A percentile compares a stretch with the other conserved stretches of the same genome.
Evolutionary conservation across 2,888 invertebrate species (phyloP).

Genomic region (Agrochola litura): DNA sequence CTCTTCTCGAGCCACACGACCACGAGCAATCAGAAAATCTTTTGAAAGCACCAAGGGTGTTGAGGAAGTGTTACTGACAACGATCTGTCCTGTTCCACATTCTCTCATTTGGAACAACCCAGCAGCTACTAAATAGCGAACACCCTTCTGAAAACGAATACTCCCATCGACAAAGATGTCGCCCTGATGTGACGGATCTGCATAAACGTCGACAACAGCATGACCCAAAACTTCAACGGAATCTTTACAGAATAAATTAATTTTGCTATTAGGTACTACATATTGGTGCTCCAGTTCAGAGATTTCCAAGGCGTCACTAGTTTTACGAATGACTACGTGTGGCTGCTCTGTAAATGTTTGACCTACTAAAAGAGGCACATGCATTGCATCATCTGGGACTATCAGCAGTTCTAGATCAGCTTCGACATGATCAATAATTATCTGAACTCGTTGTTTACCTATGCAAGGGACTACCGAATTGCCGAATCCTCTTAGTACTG

Average conservation of each 20-base stretch:
- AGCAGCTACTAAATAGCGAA: not conserved
- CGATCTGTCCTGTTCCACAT: slow-evolving; percentile 6
- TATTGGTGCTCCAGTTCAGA: not conserved
- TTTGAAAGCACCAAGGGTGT: not conserved
- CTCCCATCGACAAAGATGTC: slow-evolving; percentile 8
- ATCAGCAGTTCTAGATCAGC: slow-evolving; percentile 5
- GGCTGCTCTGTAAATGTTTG: not conserved
- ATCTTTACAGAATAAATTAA: not conserved
- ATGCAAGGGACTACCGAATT: not conserved
- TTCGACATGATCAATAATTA: not conserved
- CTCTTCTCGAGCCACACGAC: not conserved
- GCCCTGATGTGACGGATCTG: not conserved
- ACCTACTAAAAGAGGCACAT: slow-evolving; percentile 5
- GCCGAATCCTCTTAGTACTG: slow-evolving; percentile 5
- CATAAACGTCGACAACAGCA: not conserved
- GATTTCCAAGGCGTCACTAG: not conserved
- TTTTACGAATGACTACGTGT: not conserved
- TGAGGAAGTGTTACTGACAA: slow-evolving; percentile 1
- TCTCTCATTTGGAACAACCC: slow-evolving; percentile 9
- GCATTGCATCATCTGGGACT: not conserved
- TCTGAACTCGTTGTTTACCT: slow-evolving; percentile 4
- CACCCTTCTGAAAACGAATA: not conserved
- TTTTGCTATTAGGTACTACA: not conserved
- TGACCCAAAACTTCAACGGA: not conserved
- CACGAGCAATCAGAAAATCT: not conserved